Percentiles rank a stretch among this genome's conserved stretches.
These are phyloP conservation scores for Coendou prehensilis DNA, from an alignment of 2,797 vertebrate genomes.

Conservation along the genomic window DNA sequence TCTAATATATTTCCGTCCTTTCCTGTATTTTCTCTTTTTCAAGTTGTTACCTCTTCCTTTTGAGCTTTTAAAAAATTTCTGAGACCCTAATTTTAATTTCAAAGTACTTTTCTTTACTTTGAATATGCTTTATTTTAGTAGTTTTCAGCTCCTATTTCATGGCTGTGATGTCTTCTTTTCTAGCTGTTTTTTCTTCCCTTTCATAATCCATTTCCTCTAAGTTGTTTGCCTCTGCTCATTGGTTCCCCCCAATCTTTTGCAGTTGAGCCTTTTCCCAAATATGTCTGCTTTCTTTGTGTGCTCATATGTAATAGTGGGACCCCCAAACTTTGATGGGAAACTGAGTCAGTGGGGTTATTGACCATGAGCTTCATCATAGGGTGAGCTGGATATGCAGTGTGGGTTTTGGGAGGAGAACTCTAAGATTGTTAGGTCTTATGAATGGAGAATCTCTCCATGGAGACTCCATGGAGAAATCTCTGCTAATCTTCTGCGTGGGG, in stretches of 20 bases:
- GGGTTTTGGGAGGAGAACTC: background rate
- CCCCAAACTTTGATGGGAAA: background rate
- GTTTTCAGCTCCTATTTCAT: background rate
- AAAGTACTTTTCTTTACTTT: background rate
- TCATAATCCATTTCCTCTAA: background rate
- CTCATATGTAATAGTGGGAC: background rate
- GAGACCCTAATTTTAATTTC: background rate
- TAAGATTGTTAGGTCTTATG: background rate
- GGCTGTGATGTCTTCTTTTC: background rate
- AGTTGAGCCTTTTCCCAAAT: background rate
- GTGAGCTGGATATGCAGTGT: background rate
- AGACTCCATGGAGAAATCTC: background rate
- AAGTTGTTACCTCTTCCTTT: slow-evolving; percentile 15
- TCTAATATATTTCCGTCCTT: background rate
- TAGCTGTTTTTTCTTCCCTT: background rate
- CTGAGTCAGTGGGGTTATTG: background rate
- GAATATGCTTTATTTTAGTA: background rate
- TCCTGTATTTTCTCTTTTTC: background rate
- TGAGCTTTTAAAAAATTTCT: background rate
- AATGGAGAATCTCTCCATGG: background rate
- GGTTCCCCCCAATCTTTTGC: background rate
- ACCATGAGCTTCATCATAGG: background rate
- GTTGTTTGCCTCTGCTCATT: background rate
- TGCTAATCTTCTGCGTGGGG: background rate
- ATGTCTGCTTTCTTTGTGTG: background rate